phyloP scores from a whole-genome alignment of 2,888 invertebrate genomes.

The Pachymerium ferrugineum region DNA sequence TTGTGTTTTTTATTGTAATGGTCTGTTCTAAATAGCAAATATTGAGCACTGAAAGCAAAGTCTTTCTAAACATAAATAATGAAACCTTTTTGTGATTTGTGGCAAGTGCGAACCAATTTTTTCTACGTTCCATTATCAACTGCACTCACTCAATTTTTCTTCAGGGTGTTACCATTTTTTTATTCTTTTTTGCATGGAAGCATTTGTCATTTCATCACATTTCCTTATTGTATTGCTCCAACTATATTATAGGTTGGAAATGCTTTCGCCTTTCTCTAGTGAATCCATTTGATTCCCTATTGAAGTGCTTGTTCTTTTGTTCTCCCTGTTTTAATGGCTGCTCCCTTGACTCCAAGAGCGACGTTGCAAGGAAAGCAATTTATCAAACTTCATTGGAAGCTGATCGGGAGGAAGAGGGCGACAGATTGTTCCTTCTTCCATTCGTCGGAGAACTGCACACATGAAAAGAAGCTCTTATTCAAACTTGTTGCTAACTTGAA shows the following conservation, averaged over 20 bases:
- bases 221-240: slow-evolving; percentile 11
- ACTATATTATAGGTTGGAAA: slow-evolving; percentile 15
- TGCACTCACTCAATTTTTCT: slow-evolving; percentile 6
- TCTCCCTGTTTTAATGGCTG: slow-evolving; percentile 21
- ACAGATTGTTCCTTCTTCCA: slow-evolving; percentile 14
- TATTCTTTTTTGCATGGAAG: neutral
- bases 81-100: neutral
- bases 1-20: too few species aligned
- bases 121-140: neutral
- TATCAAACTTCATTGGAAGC: slow-evolving; percentile 21
- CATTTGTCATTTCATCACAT: slow-evolving; percentile 21
- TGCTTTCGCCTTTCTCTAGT: slow-evolving; percentile 7
- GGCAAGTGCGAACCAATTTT: neutral
- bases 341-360: slow-evolving; percentile 21
- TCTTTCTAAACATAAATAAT: neutral
- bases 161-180: slow-evolving; percentile 5
- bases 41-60: neutral
- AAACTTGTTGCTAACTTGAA: neutral
- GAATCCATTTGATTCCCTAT: slow-evolving; percentile 14
- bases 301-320: slow-evolving; percentile 21
- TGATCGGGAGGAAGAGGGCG: slow-evolving; percentile 21
- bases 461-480: neutral
- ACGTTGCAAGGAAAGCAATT: slow-evolving; percentile 21
- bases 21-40: too few species aligned
- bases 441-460: neutral